These are phyloP conservation scores for Chymomyza procnemis DNA, from an alignment of 2,888 invertebrate genomes.

Conservation along the genomic window DNA sequence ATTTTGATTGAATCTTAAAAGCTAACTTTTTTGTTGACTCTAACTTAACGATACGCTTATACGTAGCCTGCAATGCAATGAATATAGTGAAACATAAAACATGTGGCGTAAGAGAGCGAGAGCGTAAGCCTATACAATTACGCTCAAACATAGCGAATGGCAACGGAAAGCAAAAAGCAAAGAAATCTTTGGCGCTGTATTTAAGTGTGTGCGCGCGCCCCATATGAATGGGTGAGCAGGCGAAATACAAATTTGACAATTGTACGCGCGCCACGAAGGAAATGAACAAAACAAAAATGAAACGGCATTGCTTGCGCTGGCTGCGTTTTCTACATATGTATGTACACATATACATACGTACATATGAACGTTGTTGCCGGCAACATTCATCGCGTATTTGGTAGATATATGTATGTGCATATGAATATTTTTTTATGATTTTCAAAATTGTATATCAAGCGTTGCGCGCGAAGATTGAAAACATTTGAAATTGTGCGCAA, in stretches of 20 bases:
- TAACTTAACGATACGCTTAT: neutral
- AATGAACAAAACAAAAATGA: conserved; percentile 73
- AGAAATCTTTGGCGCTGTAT: conserved; percentile 18
- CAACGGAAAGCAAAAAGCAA: conserved; percentile 56
- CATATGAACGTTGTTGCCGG: conserved; percentile 26
- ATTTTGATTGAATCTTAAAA: neutral
- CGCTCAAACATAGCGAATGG: conserved; percentile 66
- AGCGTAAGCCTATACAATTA: conserved; percentile 18
- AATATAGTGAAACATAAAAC: neutral
- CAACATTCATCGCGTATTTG: conserved; percentile 59
- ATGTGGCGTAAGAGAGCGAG: conserved; percentile 30
- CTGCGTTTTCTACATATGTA: conserved; percentile 15
- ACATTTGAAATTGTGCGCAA: conserved; percentile 60
- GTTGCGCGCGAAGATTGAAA: conserved; percentile 23
- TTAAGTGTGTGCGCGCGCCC: conserved; percentile 28
- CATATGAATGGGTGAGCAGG: conserved; percentile 64
- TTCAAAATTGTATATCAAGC: conserved; percentile 28
- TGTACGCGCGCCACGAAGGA: conserved; percentile 73
- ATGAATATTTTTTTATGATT: conserved; percentile 46
- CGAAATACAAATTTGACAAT: conserved; percentile 70
- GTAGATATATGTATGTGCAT: too few relatives aligned
- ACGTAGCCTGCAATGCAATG: conserved; percentile 6
- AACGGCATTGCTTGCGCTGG: conserved; percentile 50
- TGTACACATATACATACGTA: conserved; percentile 8
- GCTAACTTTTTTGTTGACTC: neutral